Conservation (phyloP, 2,113 vertebrate genomes). For the Dolichotis patagonum region DNA sequence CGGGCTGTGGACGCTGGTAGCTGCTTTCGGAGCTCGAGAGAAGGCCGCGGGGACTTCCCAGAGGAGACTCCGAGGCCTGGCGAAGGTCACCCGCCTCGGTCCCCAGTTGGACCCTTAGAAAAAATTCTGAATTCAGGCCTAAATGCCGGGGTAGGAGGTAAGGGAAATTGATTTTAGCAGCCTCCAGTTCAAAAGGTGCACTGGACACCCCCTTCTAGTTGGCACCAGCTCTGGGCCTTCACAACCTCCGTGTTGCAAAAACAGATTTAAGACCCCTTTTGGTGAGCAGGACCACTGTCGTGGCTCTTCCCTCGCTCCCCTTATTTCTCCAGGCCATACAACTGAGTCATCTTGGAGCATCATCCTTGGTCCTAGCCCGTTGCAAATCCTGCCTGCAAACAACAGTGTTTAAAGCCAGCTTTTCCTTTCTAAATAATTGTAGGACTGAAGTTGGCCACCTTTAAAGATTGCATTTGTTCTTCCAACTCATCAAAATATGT, state of each 20-base stretch:
- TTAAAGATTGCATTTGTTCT: conserved; percentile 38
- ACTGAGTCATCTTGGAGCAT: conserved; percentile 66
- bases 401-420: conserved; percentile 37
- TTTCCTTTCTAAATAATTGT: conserved; percentile 57
- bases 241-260: not conserved
- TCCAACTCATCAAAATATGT: conserved; percentile 29
- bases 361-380: not conserved
- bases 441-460: conserved; percentile 45
- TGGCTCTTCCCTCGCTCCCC: not conserved
- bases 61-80: not conserved
- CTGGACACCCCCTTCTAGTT: not conserved
- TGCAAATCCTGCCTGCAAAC: conserved; percentile 47
- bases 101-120: not conserved
- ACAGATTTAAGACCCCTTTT: not conserved
- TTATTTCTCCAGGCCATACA: not conserved
- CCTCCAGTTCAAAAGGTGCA: not conserved
- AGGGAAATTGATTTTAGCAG: not conserved
- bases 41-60: not conserved
- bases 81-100: conserved; percentile 26
- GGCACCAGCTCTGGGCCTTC: not conserved
- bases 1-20: not conserved
- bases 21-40: not conserved
- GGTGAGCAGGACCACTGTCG: not conserved
- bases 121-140: not conserved
- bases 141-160: not conserved